Conservation (phyloP, 2,797 vertebrate species). For the Morelia viridis region DNA sequence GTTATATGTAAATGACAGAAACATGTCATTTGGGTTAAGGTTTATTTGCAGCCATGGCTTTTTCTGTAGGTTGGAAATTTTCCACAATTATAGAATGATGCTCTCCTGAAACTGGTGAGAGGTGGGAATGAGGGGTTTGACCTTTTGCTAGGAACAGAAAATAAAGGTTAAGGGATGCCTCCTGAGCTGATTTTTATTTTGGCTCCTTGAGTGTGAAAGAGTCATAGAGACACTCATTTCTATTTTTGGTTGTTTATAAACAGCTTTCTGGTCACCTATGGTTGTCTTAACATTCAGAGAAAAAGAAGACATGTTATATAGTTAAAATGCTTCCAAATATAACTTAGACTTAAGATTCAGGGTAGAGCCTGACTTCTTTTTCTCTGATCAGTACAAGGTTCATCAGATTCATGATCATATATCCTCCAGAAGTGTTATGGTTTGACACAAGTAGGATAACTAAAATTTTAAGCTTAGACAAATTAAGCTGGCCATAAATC, state of each 20-base stretch:
- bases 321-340: conserved; percentile 43
- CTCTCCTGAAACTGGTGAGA: background rate
- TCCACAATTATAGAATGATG: background rate
- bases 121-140: background rate
- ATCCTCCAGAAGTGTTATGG: background rate
- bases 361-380: background rate
- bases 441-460: background rate
- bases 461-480: background rate
- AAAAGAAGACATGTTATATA: conserved; percentile 43
- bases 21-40: background rate
- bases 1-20: background rate
- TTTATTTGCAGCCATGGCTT: fast-evolving
- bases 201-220: conserved; percentile 13
- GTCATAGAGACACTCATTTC: conserved; percentile 34
- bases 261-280: conserved; percentile 69
- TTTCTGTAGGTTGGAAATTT: background rate
- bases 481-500: background rate
- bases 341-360: conserved; percentile 21
- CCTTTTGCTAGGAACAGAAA: conserved; percentile 12
- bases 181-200: conserved; percentile 24
- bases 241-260: conserved; percentile 68
- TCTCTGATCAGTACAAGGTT: background rate
- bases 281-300: conserved; percentile 45
- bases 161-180: conserved; percentile 23
- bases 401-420: background rate